Evolutionary conservation across 1,140 invertebrate genomes (phyloP).

Genomic region (Temnothorax longispinosus): DNA sequence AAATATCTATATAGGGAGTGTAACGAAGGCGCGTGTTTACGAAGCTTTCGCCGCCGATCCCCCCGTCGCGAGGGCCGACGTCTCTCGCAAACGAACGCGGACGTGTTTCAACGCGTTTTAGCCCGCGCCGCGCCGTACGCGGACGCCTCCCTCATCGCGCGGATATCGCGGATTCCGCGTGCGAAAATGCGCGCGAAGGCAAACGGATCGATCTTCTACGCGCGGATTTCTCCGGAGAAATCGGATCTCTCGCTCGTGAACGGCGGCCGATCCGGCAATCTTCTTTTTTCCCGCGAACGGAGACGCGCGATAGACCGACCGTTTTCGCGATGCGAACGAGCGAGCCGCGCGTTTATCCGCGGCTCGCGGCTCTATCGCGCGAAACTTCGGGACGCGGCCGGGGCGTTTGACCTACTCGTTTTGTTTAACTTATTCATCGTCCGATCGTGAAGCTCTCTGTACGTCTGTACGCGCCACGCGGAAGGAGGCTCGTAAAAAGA

Average conservation of each 20-base stretch:
- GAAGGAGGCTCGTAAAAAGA: slow-evolving; percentile 16
- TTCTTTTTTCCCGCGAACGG: neutral
- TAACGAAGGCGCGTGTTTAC: slow-evolving; percentile 50
- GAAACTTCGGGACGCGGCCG: slow-evolving; percentile 34
- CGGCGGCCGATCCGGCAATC: neutral
- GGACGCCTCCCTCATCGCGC: too few relatives aligned
- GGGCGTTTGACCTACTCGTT: slow-evolving; percentile 55
- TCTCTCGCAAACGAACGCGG: neutral
- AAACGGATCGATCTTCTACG: slow-evolving; percentile 11
- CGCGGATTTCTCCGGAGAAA: slow-evolving; percentile 11
- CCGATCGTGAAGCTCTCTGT: neutral
- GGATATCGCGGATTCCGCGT: neutral
- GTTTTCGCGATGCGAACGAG: neutral
- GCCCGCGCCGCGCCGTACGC: too few relatives aligned
- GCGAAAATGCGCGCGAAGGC: neutral
- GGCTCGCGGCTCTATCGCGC: neutral
- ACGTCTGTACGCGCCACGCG: neutral
- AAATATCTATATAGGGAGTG: slow-evolving; percentile 50
- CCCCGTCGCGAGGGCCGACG: neutral
- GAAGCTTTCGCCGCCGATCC: neutral
- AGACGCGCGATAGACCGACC: neutral
- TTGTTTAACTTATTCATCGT: slow-evolving; percentile 55
- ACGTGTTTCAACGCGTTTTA: too few relatives aligned
- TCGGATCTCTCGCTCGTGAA: slow-evolving; percentile 2
- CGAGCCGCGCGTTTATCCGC: neutral